Evolutionary conservation across 2,113 vertebrate species (phyloP).

Genomic region (Pseudois nayaur): DNA sequence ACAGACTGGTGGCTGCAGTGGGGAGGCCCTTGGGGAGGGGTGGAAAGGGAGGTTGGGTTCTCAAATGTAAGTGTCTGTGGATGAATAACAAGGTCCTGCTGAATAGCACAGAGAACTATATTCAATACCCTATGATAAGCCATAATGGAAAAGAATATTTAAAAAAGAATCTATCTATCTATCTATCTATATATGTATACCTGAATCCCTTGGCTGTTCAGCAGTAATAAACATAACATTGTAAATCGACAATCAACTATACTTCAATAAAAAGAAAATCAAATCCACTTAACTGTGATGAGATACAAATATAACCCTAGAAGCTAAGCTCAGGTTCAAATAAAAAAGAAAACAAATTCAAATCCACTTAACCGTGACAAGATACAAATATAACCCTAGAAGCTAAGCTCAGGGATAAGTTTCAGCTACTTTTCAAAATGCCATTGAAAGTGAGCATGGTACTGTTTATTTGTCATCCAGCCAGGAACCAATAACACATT

Average conservation of each 20-base stretch:
- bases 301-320: background rate
- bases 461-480: background rate
- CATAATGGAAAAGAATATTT: background rate
- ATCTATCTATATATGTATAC: background rate
- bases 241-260: background rate
- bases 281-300: background rate
- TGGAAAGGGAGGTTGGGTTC: background rate
- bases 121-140: background rate
- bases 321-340: background rate
- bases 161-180: background rate
- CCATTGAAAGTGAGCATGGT: background rate
- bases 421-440: background rate
- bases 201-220: background rate
- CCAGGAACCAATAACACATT: background rate
- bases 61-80: background rate
- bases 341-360: no score
- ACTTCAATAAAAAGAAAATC: background rate
- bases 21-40: background rate
- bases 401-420: background rate
- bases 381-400: background rate
- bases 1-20: background rate
- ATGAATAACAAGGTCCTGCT: background rate
- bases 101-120: background rate
- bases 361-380: background rate
- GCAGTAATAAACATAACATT: background rate